Conservation (phyloP, 2,888 invertebrate genomes). For the Lamproptera curius region DNA sequence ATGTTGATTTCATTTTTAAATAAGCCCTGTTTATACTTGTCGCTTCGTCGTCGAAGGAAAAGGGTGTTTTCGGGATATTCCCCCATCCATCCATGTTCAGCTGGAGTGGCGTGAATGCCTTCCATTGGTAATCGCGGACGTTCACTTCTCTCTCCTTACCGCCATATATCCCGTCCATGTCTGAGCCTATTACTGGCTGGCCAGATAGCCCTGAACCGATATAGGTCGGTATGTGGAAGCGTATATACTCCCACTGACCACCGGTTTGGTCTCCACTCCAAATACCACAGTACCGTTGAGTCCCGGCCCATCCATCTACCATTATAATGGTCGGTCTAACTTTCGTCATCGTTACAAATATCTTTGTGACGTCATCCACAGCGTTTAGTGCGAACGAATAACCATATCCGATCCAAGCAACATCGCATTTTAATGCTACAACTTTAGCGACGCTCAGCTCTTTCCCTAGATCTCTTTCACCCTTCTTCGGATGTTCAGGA, state of each 20-base stretch:
- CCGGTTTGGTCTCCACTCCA: conserved; percentile 69
- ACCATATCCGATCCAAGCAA: conserved; percentile 65
- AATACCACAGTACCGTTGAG: conserved; percentile 61
- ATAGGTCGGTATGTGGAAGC: conserved; percentile 69
- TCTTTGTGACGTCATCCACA: conserved; percentile 52
- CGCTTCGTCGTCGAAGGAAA: conserved; percentile 54
- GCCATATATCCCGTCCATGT: conserved; percentile 67
- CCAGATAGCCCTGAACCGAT: conserved; percentile 67
- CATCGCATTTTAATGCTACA: conserved; percentile 66
- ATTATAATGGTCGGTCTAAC: conserved; percentile 57
- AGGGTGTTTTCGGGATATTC: conserved; percentile 55
- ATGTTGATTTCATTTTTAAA: conserved; percentile 63
- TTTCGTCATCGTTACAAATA: conserved; percentile 43
- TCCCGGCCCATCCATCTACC: conserved; percentile 71
- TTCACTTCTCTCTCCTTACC: conserved; percentile 54
- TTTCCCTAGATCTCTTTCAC: conserved; percentile 60
- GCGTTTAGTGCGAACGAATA: conserved; percentile 65
- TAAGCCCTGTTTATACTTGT: conserved; percentile 59
- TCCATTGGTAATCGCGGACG: conserved; percentile 68
- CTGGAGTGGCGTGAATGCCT: conserved; percentile 65
- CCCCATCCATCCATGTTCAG: conserved; percentile 74
- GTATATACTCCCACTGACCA: conserved; percentile 69
- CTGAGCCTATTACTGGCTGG: conserved; percentile 60
- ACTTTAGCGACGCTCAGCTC: conserved; percentile 58
- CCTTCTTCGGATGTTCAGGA: conserved; percentile 60